phyloP scores from a whole-genome alignment of 2,888 invertebrate species.

The Macrosiphum euphorbiae region DNA sequence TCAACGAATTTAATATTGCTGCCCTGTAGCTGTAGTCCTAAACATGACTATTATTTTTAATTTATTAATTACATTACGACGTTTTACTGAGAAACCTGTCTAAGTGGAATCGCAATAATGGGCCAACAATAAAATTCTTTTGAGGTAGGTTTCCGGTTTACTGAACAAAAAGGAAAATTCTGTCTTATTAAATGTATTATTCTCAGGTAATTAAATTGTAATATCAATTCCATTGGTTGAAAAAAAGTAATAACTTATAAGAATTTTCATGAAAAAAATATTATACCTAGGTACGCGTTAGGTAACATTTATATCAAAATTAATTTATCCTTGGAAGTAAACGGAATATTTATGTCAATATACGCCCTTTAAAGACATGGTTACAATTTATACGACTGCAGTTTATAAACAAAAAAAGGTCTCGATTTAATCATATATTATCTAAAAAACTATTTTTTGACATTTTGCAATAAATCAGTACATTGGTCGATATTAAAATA shows the following conservation, averaged over 20 bases:
- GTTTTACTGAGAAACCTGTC: background rate
- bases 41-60: background rate
- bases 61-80: background rate
- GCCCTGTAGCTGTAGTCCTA: background rate
- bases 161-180: background rate
- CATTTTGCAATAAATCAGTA: background rate
- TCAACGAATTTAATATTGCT: background rate
- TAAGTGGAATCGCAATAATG: background rate
- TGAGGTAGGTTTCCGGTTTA: background rate
- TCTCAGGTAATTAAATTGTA: background rate
- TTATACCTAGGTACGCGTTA: background rate
- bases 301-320: background rate
- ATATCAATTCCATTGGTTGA: background rate
- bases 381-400: background rate
- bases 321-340: background rate
- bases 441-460: background rate
- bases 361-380: background rate
- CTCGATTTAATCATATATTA: background rate
- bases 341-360: background rate
- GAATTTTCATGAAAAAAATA: background rate
- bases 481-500: background rate
- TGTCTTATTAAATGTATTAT: background rate
- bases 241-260: background rate
- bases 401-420: background rate
- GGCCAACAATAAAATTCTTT: background rate